Percentiles rank a stretch among this genome's conserved stretches.
Evolutionary conservation across 2,888 invertebrate genomes (phyloP).

Genomic region (Arctia plantaginis): DNA sequence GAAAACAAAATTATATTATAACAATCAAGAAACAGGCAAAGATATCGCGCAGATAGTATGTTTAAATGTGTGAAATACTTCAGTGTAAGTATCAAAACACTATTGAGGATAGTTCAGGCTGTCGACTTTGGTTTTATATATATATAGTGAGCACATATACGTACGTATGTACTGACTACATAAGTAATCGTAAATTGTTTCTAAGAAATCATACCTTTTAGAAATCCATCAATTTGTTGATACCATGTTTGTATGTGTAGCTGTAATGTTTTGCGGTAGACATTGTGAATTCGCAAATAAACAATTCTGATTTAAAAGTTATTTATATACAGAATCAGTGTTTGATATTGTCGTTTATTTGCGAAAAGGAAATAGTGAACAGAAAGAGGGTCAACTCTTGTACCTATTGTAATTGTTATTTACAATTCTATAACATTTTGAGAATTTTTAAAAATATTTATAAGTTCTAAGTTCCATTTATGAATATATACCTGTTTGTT

Average conservation of each 20-base stretch:
- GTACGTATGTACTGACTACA: no score
- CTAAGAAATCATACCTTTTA: no score
- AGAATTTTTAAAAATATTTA: neutral
- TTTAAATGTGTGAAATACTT: no score
- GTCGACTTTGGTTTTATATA: no score
- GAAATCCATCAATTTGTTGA: neutral
- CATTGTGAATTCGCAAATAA: neutral
- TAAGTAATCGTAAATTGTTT: no score
- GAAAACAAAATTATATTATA: no score
- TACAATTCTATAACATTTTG: neutral
- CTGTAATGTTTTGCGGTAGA: neutral
- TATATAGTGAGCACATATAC: no score
- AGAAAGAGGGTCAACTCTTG: neutral
- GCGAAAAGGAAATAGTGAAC: neutral
- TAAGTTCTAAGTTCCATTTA: neutral
- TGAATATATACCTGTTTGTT: no score
- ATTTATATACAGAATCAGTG: constrained; percentile 13
- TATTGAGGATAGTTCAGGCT: no score
- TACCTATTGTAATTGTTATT: neutral
- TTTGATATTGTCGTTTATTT: neutral
- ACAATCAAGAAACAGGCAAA: no score
- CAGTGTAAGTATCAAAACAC: no score
- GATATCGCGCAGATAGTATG: no score
- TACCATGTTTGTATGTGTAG: neutral
- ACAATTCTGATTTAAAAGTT: constrained; percentile 9